phyloP scores from a whole-genome alignment of 2,888 invertebrate genomes.

The Eupithecia centaureata region DNA sequence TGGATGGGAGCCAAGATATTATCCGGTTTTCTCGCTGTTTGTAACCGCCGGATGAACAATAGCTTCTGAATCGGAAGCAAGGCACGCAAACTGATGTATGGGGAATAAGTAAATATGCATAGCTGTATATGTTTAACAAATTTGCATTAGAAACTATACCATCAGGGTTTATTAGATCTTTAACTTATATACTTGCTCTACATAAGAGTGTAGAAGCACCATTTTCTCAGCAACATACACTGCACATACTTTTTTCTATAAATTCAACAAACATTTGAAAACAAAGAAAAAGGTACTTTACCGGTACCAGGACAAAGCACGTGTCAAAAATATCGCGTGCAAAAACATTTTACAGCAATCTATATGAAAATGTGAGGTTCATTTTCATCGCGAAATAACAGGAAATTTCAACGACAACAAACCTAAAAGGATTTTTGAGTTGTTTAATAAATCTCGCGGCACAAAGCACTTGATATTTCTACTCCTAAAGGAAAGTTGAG shows the following conservation, averaged over 20 bases:
- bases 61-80: slow-evolving; percentile 32
- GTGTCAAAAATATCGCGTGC: slow-evolving; percentile 13
- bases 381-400: slow-evolving; percentile 27
- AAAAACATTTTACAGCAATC: slow-evolving; percentile 23
- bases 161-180: neutral
- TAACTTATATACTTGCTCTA: neutral
- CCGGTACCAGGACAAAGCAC: slow-evolving; percentile 15
- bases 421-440: slow-evolving; percentile 40
- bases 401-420: slow-evolving; percentile 30
- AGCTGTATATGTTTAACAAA: slow-evolving; percentile 14
- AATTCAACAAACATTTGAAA: neutral
- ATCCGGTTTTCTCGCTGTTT: slow-evolving; percentile 37
- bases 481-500: slow-evolving; percentile 35
- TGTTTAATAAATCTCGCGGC: slow-evolving; percentile 40
- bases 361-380: slow-evolving; percentile 27
- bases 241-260: neutral
- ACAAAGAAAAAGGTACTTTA: slow-evolving; percentile 15
- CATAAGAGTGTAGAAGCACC: neutral
- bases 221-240: neutral
- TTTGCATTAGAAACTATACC: slow-evolving; percentile 1
- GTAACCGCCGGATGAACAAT: slow-evolving; percentile 40
- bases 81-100: slow-evolving; percentile 30
- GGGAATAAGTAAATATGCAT: slow-evolving; percentile 28
- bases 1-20: slow-evolving; percentile 42
- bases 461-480: slow-evolving; percentile 36